Percentiles rank a stretch among this genome's conserved stretches.
These are phyloP conservation scores for Aphaenogaster ashmeadi DNA, from an alignment of 1,140 invertebrate species.

Conservation along the genomic window DNA sequence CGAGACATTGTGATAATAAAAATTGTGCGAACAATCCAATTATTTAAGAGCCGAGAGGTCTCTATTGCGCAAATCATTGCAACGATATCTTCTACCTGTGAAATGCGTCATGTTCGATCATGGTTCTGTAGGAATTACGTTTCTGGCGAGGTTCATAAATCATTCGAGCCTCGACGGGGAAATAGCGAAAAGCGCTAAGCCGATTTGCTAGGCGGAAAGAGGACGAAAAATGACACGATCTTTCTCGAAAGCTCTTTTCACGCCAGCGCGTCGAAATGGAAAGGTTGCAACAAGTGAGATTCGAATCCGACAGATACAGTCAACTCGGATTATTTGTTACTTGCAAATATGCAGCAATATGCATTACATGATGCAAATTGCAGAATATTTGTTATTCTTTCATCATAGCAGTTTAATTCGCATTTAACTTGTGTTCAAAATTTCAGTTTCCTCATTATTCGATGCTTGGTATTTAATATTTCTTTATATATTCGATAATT, in stretches of 20 bases:
- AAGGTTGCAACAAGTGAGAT: constrained; percentile 43
- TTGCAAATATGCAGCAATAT: constrained; percentile 1
- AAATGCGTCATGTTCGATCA: not conserved
- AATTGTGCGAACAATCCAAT: not conserved
- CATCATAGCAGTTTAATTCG: not conserved
- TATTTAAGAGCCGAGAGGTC: not conserved
- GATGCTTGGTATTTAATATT: not conserved
- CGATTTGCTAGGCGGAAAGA: not conserved
- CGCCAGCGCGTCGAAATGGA: not conserved
- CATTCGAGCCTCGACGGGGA: not conserved
- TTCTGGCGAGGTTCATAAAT: constrained; percentile 14
- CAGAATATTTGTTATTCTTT: not conserved
- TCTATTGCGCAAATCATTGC: constrained; percentile 6
- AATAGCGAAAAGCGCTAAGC: constrained; percentile 5
- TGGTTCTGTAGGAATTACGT: not conserved
- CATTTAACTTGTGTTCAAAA: not conserved
- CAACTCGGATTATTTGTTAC: constrained; percentile 17
- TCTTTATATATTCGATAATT: not conserved
- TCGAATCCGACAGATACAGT: constrained; percentile 22
- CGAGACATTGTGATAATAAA: not conserved
- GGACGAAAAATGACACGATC: constrained; percentile 3
- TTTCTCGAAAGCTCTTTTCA: constrained; percentile 9
- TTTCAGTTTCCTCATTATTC: not conserved
- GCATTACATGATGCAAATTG: not conserved
- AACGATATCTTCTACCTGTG: not conserved